Percentiles rank a stretch among this genome's conserved stretches.
Evolutionary conservation across 2,888 invertebrate genomes (phyloP).

Genomic region (Chloromyia formosa): DNA sequence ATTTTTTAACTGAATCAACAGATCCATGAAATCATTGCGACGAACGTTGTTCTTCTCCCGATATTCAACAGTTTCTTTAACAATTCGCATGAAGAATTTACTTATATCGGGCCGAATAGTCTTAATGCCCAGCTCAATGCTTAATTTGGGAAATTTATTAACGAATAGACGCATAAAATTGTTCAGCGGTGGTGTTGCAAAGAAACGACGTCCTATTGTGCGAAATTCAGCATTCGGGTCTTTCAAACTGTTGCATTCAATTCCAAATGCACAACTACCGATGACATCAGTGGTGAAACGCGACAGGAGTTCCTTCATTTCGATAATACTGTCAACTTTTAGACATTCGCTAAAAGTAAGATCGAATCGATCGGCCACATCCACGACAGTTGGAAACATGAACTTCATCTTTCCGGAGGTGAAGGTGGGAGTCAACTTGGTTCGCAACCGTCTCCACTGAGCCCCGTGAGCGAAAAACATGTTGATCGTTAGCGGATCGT

Average conservation of each 20-base stretch:
- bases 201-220: slow-evolving; percentile 52
- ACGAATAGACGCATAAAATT: background rate
- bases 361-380: slow-evolving; percentile 55
- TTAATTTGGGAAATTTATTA: background rate
- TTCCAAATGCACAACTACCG: slow-evolving; percentile 65
- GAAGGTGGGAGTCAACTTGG: slow-evolving; percentile 56
- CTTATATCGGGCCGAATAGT: slow-evolving; percentile 54
- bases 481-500: slow-evolving; percentile 62
- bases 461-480: slow-evolving; percentile 62
- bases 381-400: slow-evolving; percentile 55
- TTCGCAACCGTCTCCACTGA: slow-evolving; percentile 60
- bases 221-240: slow-evolving; percentile 61
- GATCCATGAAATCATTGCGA: slow-evolving; percentile 66
- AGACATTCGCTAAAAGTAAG: slow-evolving; percentile 40
- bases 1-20: slow-evolving; percentile 65
- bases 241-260: slow-evolving; percentile 64
- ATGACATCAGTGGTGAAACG: slow-evolving; percentile 67
- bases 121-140: slow-evolving; percentile 48
- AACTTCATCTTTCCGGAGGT: slow-evolving; percentile 56
- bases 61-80: slow-evolving; percentile 60
- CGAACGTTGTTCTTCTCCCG: slow-evolving; percentile 59
- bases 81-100: slow-evolving; percentile 57
- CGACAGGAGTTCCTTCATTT: slow-evolving; percentile 63
- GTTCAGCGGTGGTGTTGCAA: background rate
- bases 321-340: slow-evolving; percentile 52